Evolutionary conservation across 2,888 invertebrate genomes (phyloP), one percentile per base, ranked within the genome.

Genomic region (Alviniconcha strummeri): DNA sequence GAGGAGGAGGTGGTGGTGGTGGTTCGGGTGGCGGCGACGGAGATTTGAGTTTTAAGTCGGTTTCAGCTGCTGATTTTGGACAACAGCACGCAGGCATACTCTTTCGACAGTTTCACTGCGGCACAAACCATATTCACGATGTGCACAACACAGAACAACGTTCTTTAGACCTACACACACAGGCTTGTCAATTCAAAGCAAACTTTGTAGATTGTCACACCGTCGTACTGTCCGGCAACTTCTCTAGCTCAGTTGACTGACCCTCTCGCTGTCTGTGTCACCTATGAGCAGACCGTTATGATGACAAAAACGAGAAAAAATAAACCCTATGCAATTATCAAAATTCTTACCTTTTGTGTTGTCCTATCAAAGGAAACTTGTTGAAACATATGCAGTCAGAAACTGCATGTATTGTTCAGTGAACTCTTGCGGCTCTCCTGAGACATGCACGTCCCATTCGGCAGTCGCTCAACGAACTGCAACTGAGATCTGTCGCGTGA

Each of bases 391-490:
- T 77, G 82, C 82, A 69, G 64, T 60, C 56, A 64, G 36, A 74
- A 56, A 36, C 76, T 69, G 71, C 76, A 77, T 82, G 52, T 77
- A 76, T 77, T 75, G 54, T 9, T 15, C 54, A 17, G 64, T 69
- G 13, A 56, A 76, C 55, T 69, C n/a, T 76, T n/a, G 36, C 55
- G 17, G 64, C 67, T 82, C 77, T 55, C 77, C 19, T 9, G 55
- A 67, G 69, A 60, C 76, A 64, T 56, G 36, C 36, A 77, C 67
- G 56, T 67, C 75, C 81, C 77, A 55, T 77, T 57, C 69, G 56
- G 57, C 82, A 56, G 64, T 76, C 82, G 82, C 76, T 82, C 67
- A 82, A 64, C 75, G 56, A 55, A 76, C 69, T 82, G 52, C 67
- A n/a, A 54, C 55, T 82, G 57, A 67, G 52, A 60, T 64, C 55